phyloP scores from a whole-genome alignment of 2,888 invertebrate genomes.

The Ormyrus thymus region DNA sequence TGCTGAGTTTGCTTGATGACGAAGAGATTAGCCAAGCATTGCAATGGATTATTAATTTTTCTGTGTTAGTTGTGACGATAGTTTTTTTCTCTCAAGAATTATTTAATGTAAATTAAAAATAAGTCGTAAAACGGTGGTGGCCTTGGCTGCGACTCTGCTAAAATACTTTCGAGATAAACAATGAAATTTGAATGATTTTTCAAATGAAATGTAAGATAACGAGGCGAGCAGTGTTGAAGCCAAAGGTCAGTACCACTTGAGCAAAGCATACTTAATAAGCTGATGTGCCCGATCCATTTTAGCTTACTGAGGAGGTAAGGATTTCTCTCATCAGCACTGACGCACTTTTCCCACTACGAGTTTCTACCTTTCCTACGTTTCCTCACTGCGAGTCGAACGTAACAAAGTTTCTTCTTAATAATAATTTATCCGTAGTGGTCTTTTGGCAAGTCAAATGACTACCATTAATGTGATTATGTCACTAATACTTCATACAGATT shows the following conservation, averaged over 20 bases:
- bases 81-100: neutral
- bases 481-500: constrained; percentile 39
- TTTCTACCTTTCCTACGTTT: constrained; percentile 68
- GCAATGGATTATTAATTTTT: neutral
- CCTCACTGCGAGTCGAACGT: constrained; percentile 66
- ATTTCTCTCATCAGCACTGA: constrained; percentile 72
- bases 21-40: no score
- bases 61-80: neutral
- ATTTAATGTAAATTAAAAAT: constrained; percentile 12
- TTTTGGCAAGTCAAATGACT: constrained; percentile 50
- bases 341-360: constrained; percentile 68
- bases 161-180: neutral
- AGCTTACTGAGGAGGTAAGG: constrained; percentile 75
- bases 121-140: constrained; percentile 24
- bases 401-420: constrained; percentile 66
- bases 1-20: no score
- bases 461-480: constrained; percentile 60
- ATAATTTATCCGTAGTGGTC: constrained; percentile 50
- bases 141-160: constrained; percentile 31
- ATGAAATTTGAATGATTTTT: neutral
- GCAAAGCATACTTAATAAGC: constrained; percentile 71
- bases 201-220: neutral
- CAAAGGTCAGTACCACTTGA: constrained; percentile 17
- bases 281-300: constrained; percentile 71
- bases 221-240: constrained; percentile 17